Evolutionary conservation across 1,140 invertebrate species (phyloP), one percentile per base, ranked within the genome.

Genomic region (Drosophila oshimai): DNA sequence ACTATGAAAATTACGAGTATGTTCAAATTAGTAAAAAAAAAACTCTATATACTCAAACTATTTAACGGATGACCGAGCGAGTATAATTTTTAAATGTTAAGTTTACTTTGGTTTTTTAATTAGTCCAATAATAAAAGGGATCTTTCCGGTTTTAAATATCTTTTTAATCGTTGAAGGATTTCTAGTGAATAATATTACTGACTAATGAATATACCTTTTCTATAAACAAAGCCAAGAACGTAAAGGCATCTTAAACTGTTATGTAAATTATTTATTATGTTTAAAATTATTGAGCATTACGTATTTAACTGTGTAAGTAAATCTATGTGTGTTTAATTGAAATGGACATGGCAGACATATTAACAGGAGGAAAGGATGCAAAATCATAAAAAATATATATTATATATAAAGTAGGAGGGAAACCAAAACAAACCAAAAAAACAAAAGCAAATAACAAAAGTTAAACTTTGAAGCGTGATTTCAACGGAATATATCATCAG

Each of bases 401-500:
- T 79, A 84, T 86, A 83, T 81, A 72, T 64, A 73, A 55, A 77
- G 67, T 78, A 77, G 68, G 74, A 61, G 24, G 70, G 54, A 62
- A 71, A 46, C n/a, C 49, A 46, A 57, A 58, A 53, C 39, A 18
- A 58, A 64, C 53, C 22, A 46, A 41, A 54, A 78, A 71, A 58
- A 62, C 61, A 88, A 88, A 89, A 89, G 86, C 86, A 89, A 89
- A 89, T 89, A 89, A 76, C 46, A 74, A 89, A 89, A 89, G 80
- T 89, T 81, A 75, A 89, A 89, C 86, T 89, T 89, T 83, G 73
- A 87, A 70, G 57, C 81, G 87, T 89, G 87, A 89, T 89, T 89
- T 89, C 75, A 86, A 89, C 69, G 75, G 61, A 80, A 89, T 89
- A 89, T 89, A 89, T 89, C 84, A 88, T 89, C 75, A 84, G 72